Evolutionary conservation across 35 echinoderm and acorn worm genomes (phyloP).

Genomic region (Patiria miniata): DNA sequence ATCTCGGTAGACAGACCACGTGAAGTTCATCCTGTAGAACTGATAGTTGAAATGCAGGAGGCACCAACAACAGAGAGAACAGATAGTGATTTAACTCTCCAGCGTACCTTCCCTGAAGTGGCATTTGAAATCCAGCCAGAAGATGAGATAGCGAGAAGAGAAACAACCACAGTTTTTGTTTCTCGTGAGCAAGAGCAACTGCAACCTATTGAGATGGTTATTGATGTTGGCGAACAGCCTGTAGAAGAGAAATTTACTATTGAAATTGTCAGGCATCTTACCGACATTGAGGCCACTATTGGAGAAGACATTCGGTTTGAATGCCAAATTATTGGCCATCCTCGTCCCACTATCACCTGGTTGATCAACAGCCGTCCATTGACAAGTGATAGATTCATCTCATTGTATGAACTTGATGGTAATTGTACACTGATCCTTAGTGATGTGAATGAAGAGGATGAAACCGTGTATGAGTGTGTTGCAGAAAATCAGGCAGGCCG

Average conservation of each 20-base stretch:
- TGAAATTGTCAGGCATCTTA: conserved; percentile 46
- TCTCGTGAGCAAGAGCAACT: conserved; percentile 46
- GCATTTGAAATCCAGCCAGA: conserved; percentile 23
- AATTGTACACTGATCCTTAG: conserved; percentile 78
- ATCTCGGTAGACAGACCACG: conserved; percentile 13
- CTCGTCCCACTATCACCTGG: conserved; percentile 49
- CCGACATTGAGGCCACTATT: conserved; percentile 57
- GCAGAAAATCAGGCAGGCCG: conserved; percentile 74
- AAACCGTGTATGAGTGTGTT: conserved; percentile 73
- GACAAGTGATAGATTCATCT: conserved; percentile 61
- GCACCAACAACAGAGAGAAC: background rate
- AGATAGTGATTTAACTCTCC: background rate
- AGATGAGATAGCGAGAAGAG: conserved; percentile 14
- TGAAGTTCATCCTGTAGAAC: conserved; percentile 24
- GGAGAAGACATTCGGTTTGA: conserved; percentile 46
- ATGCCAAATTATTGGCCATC: conserved; percentile 72
- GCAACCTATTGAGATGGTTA: conserved; percentile 70
- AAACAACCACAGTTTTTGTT: conserved; percentile 40
- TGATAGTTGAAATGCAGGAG: conserved; percentile 21
- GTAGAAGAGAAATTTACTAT: conserved; percentile 30
- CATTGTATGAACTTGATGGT: conserved; percentile 75
- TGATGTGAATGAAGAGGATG: conserved; percentile 76
- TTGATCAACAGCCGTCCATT: conserved; percentile 58
- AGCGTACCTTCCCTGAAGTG: conserved; percentile 7
- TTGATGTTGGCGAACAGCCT: conserved; percentile 47